phyloP scores from a whole-genome alignment of 2,113 vertebrate species.

The Tylochromis polylepis region DNA sequence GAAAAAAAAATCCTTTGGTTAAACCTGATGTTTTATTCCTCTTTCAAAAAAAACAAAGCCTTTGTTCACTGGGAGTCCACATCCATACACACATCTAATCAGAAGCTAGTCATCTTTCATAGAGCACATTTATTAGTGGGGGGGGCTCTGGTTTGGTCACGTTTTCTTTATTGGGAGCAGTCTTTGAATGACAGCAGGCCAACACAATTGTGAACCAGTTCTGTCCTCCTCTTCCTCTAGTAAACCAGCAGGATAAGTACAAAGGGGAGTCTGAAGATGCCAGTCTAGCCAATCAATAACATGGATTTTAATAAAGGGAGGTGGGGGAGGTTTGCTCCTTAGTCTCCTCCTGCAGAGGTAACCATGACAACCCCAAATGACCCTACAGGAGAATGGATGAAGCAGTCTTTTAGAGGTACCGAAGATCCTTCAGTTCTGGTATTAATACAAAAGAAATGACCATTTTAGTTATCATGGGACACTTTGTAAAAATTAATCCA shows the following conservation, averaged over 20 bases:
- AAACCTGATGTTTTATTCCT: neutral
- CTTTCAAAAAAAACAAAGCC: neutral
- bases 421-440: neutral
- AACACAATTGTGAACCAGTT: neutral
- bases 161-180: constrained; percentile 1
- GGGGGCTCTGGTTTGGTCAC: neutral
- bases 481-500: neutral
- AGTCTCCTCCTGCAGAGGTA: constrained; percentile 39
- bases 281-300: constrained; percentile 42
- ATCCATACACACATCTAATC: neutral
- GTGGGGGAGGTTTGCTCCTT: constrained; percentile 1
- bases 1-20: too few species aligned
- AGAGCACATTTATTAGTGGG: neutral
- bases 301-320: constrained; percentile 38
- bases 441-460: neutral
- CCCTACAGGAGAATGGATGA: constrained; percentile 8
- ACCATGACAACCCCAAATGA: constrained; percentile 64
- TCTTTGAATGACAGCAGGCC: constrained; percentile 5
- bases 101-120: neutral
- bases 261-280: neutral
- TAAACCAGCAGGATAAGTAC: constrained; percentile 21
- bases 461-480: neutral
- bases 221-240: neutral
- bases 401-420: neutral
- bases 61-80: neutral